phyloP scores from a whole-genome alignment of 2,888 invertebrate genomes.

The Mimas tiliae region DNA sequence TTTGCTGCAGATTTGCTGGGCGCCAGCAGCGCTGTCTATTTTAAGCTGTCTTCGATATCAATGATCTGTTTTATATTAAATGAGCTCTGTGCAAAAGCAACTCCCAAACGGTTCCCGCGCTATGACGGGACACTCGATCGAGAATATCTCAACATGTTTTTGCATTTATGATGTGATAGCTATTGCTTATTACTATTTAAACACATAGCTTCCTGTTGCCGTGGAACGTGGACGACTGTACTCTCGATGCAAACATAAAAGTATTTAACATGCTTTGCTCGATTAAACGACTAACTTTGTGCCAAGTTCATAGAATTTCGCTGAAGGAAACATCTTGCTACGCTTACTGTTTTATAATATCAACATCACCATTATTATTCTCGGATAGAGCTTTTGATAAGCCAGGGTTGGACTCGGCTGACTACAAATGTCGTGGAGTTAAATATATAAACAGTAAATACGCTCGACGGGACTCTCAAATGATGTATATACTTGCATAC shows the following conservation, averaged over 20 bases:
- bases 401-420: neutral
- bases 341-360: constrained; percentile 22
- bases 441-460: neutral
- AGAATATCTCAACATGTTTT: neutral
- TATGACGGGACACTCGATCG: neutral
- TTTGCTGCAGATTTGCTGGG: constrained; percentile 11
- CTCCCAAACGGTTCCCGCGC: constrained; percentile 20
- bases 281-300: constrained; percentile 13
- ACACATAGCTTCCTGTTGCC: constrained; percentile 7
- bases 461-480: neutral
- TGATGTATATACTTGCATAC: neutral
- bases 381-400: constrained; percentile 19
- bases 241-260: constrained; percentile 12
- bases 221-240: constrained; percentile 10
- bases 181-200: constrained; percentile 20
- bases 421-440: neutral
- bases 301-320: constrained; percentile 19
- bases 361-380: constrained; percentile 16
- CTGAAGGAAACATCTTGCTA: constrained; percentile 24
- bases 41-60: constrained; percentile 23
- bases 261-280: constrained; percentile 20
- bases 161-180: constrained; percentile 11
- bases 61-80: constrained; percentile 23
- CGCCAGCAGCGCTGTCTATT: constrained; percentile 11
- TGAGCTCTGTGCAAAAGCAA: constrained; percentile 22